Percentiles rank a stretch among this genome's conserved stretches.
These are phyloP conservation scores for Oncorhynchus kisutch DNA, from an alignment of 2,113 vertebrate species.

Conservation along the genomic window DNA sequence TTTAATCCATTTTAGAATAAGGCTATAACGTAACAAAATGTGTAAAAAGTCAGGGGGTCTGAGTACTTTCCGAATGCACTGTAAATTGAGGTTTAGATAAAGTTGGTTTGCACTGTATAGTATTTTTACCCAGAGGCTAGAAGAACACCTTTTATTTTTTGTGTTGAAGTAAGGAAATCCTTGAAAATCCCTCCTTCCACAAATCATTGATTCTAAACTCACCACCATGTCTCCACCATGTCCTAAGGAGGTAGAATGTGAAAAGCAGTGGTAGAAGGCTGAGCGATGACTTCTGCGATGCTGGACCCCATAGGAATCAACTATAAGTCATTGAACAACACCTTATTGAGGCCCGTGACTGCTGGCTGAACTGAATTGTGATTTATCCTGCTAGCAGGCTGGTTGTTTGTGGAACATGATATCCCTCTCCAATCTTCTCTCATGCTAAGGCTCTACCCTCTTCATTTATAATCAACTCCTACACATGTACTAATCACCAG, in stretches of 20 bases:
- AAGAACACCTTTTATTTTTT: background rate
- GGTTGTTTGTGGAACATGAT: background rate
- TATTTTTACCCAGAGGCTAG: background rate
- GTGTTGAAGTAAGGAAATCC: background rate
- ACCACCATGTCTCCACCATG: background rate
- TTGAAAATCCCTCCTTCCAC: background rate
- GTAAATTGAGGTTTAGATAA: no score
- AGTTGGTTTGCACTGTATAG: no score
- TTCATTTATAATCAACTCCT: slow-evolving; percentile 56
- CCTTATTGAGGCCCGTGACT: slow-evolving; percentile 1
- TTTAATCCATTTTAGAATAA: no score
- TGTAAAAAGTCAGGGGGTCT: no score
- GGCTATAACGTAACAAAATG: no score
- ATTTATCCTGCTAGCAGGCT: slow-evolving; percentile 8
- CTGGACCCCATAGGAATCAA: background rate
- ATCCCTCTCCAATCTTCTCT: slow-evolving; percentile 31
- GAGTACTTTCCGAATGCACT: no score
- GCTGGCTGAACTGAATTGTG: background rate
- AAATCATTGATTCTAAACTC: background rate
- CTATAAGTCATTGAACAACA: background rate
- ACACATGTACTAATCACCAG: slow-evolving; percentile 55
- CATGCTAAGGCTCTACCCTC: slow-evolving; percentile 27
- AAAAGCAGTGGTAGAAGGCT: background rate
- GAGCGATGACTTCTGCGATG: background rate
- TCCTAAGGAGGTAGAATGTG: background rate